Evolutionary conservation across 35 echinoderm and acorn worm genomes (phyloP).

Genomic region (Patiria miniata): DNA sequence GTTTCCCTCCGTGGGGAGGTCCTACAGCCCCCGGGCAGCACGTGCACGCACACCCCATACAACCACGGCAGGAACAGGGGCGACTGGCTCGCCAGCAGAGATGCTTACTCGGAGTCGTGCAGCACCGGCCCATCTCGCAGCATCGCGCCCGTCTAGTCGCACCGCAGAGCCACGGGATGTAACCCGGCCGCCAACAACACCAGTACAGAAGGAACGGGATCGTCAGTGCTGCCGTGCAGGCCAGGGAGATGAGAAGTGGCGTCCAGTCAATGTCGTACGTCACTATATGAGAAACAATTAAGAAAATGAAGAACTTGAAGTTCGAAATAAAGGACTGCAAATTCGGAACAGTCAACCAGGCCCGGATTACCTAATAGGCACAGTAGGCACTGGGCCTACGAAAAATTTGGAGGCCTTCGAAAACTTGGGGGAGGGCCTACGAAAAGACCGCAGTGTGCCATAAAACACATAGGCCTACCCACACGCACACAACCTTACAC

Average conservation of each 20-base stretch:
- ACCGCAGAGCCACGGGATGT: slow-evolving; percentile 55
- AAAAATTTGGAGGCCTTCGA: no score
- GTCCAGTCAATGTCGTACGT: slow-evolving; percentile 17
- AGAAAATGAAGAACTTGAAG: background rate
- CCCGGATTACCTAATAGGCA: no score
- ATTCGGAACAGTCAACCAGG: background rate
- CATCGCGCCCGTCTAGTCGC: slow-evolving; percentile 38
- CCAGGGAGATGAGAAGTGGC: slow-evolving; percentile 35
- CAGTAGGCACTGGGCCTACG: no score
- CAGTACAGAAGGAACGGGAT: slow-evolving; percentile 53
- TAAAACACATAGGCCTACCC: no score
- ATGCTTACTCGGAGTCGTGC: slow-evolving; percentile 22
- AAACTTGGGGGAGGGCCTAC: no score
- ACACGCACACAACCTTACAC: no score
- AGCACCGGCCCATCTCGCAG: slow-evolving; percentile 36
- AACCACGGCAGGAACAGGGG: background rate
- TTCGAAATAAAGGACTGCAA: background rate
- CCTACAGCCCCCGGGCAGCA: background rate
- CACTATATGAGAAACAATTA: background rate
- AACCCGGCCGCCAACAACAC: slow-evolving; percentile 76
- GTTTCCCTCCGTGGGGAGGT: background rate
- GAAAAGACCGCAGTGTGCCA: no score
- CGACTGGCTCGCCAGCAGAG: background rate
- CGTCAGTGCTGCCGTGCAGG: slow-evolving; percentile 5
- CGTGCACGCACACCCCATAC: background rate